Conservation (phyloP, 1,140 invertebrate genomes). For the Magallana ariakensis region DNA sequence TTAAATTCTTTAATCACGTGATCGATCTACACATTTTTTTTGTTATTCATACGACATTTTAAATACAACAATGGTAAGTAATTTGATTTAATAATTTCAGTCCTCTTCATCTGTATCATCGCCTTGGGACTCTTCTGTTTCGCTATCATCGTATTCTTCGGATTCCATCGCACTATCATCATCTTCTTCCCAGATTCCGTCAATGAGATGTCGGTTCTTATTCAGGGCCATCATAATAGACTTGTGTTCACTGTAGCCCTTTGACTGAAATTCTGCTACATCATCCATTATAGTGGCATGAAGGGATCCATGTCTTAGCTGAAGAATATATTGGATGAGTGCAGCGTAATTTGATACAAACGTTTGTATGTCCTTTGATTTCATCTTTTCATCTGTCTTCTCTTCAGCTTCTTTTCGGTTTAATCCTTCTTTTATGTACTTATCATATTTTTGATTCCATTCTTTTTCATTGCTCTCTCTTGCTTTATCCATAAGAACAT, state of each 20-base stretch:
- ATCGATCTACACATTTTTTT: no score
- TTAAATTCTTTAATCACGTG: no score
- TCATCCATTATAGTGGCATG: slow-evolving; percentile 41
- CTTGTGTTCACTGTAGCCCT: slow-evolving; percentile 1
- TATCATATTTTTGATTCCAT: slow-evolving; percentile 26
- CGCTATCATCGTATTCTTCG: neutral
- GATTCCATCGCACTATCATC: no score
- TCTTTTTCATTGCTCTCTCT: neutral
- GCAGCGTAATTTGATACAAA: neutral
- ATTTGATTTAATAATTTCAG: no score
- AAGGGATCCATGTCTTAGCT: slow-evolving; percentile 11
- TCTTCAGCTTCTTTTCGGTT: neutral
- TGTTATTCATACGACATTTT: no score
- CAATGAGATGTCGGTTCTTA: slow-evolving; percentile 24
- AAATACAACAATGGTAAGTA: no score
- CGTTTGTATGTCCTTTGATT: neutral
- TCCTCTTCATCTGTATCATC: neutral
- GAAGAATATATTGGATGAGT: slow-evolving; percentile 5
- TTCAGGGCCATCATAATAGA: slow-evolving; percentile 38
- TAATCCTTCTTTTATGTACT: slow-evolving; percentile 22
- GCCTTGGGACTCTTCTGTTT: neutral
- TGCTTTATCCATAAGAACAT: no score
- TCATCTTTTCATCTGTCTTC: slow-evolving; percentile 10
- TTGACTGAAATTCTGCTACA: no score
- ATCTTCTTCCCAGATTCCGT: slow-evolving; percentile 8